phyloP scores from a whole-genome alignment of 2,797 vertebrate genomes.

The Hemitrygon akajei region DNA sequence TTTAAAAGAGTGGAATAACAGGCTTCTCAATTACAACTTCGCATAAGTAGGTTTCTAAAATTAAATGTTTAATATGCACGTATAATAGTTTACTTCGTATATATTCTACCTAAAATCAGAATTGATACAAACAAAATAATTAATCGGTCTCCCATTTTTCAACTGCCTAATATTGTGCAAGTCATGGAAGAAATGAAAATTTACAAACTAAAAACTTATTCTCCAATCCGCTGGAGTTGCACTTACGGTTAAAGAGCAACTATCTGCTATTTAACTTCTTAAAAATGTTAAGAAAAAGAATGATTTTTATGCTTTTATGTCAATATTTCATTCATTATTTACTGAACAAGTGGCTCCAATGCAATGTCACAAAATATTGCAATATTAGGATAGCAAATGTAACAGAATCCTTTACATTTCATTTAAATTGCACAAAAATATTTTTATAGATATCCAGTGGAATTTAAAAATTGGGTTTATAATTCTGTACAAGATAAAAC shows the following conservation, averaged over 20 bases:
- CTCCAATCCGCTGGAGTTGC: neutral
- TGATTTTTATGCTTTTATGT: neutral
- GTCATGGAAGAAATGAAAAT: too few relatives aligned
- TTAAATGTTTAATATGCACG: neutral
- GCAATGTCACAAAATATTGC: constrained; percentile 15
- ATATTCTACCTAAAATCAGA: too few relatives aligned
- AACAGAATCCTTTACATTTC: neutral
- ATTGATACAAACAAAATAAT: neutral
- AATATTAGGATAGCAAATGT: neutral
- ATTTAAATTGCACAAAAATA: constrained; percentile 34
- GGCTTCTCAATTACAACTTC: neutral
- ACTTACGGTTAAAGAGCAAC: neutral
- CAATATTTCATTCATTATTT: constrained; percentile 2
- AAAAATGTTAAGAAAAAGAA: too few relatives aligned
- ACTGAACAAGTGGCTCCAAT: neutral
- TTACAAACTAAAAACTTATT: neutral
- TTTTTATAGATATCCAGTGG: constrained; percentile 5
- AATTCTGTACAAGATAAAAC: constrained; percentile 15
- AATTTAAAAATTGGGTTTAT: constrained; percentile 19
- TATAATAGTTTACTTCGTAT: neutral
- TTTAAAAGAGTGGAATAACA: neutral
- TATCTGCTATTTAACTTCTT: neutral
- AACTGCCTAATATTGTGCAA: neutral
- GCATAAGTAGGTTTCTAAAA: neutral
- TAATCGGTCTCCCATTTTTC: neutral